phyloP scores from a whole-genome alignment of 2,888 invertebrate species.

The Tholera decimalis region DNA sequence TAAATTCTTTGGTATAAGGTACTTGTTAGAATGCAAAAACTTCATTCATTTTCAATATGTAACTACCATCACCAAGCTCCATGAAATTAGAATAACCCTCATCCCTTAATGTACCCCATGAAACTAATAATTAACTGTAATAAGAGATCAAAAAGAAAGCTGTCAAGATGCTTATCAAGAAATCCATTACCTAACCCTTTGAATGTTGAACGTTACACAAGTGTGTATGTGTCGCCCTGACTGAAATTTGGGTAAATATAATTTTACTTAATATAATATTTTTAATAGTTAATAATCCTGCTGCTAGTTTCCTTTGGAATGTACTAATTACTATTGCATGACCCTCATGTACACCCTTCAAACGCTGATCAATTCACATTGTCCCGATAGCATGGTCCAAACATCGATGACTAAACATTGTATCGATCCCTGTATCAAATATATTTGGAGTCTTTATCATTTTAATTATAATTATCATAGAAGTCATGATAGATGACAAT shows the following conservation, averaged over 20 bases:
- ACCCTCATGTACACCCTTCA: slow-evolving; percentile 83
- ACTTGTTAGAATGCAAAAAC: slow-evolving; percentile 24
- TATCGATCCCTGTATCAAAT: slow-evolving; percentile 47
- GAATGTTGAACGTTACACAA: slow-evolving; percentile 84
- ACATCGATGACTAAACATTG: slow-evolving; percentile 63
- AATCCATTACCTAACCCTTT: slow-evolving; percentile 77
- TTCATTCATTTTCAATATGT: slow-evolving; percentile 70
- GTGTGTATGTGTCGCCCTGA: slow-evolving; percentile 90
- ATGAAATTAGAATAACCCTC: slow-evolving; percentile 62
- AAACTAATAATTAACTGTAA: slow-evolving; percentile 66
- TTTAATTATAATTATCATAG: slow-evolving; percentile 61
- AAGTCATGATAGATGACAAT: slow-evolving; percentile 75
- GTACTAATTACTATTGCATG: slow-evolving; percentile 89
- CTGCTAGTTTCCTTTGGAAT: slow-evolving; percentile 88
- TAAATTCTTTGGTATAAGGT: slow-evolving; percentile 16
- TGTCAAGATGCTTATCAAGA: slow-evolving; percentile 91
- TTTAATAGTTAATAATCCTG: slow-evolving; percentile 85
- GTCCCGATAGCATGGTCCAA: slow-evolving; percentile 83
- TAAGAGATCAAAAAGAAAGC: slow-evolving; percentile 82
- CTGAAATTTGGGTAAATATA: slow-evolving; percentile 90
- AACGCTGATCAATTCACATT: slow-evolving; percentile 76
- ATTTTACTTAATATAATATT: slow-evolving; percentile 85
- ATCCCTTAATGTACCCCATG: slow-evolving; percentile 61
- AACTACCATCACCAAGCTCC: slow-evolving; percentile 60
- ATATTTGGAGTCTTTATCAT: slow-evolving; percentile 59